Conservation (phyloP, 2,888 invertebrate genomes). For the Stenodera caucasica region DNA sequence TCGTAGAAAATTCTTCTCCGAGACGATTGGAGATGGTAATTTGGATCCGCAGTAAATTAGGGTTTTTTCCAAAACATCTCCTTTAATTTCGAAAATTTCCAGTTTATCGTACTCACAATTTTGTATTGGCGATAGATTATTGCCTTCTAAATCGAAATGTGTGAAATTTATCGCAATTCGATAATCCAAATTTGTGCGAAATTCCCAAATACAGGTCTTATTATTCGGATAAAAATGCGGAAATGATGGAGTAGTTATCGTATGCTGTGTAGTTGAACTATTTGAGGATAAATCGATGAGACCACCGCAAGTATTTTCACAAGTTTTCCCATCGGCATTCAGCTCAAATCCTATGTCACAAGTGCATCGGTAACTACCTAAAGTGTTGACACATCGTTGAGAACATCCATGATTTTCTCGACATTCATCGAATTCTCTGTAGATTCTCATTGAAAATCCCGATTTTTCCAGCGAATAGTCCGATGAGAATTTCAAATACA, state of each 20-base stretch:
- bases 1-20: conserved; percentile 85
- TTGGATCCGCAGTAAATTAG: conserved; percentile 86
- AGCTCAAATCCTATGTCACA: conserved; percentile 94
- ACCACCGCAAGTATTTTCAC: conserved; percentile 97
- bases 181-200: conserved; percentile 56
- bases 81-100: conserved; percentile 77
- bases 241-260: conserved; percentile 93
- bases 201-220: conserved; percentile 97
- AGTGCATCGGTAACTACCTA: conserved; percentile 80
- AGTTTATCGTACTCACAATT: conserved; percentile 97
- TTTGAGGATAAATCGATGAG: conserved; percentile 48
- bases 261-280: conserved; percentile 78
- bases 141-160: conserved; percentile 95
- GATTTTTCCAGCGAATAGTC: conserved; percentile 96
- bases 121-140: conserved; percentile 79
- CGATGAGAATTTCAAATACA: conserved; percentile 91
- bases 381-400: conserved; percentile 91
- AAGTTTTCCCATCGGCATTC: conserved; percentile 93
- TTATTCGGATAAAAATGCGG: conserved; percentile 91
- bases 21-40: conserved; percentile 83
- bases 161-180: conserved; percentile 95
- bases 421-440: conserved; percentile 98
- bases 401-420: conserved; percentile 89
- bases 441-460: conserved; percentile 93
- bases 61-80: conserved; percentile 76